Base-by-base conservation (phyloP, 2,113 vertebrate species). In the Origma solitaria region DNA sequence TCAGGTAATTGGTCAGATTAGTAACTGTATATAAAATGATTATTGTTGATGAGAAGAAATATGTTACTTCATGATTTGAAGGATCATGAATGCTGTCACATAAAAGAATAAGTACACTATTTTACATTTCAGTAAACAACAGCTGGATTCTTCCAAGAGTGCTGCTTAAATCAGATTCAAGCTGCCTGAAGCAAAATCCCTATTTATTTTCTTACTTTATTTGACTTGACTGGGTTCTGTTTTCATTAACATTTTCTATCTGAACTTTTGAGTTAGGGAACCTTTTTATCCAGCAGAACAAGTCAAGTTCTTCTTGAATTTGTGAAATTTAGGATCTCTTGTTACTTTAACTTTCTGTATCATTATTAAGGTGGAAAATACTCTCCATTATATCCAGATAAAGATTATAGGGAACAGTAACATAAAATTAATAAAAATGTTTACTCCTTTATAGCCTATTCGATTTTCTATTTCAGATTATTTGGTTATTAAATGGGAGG, bases 91-190 rank as follows among this genome's bases (percentile, higher is more conserved):
- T 96, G 70, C 86, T 96, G 86, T 91, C 92, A 90, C 86, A 89
- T 95, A 93, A 97, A 97, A 92, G 87, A 95, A 87, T 92, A 92
- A 96, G 85, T 94, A 95, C 66, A n/a, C 76, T 95, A 89, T 97
- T 98, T 98, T 97, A 97, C 90, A 97, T 98, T 97, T 98, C 80
- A 69, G 94, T 97, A 96, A 97, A 95, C 97, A 97, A 96, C 95
- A 98, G 96, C 95, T 98, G 97, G 96, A 95, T 92, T 97, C 95
- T 98, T 97, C 94, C 93, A 95, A 97, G 79, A 90, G 79, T 71
- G 40, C 80, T 84, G 81, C 97, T 97, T 97, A 98, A 98, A 98
- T 98, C 97, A 97, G 82, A 97, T 95, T 95, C 97, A 90, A 85
- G 87, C 95, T 93, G 95, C 96, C 96, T 95, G 81, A 88, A 97